Evolutionary conservation across 2,888 invertebrate species (phyloP), one percentile per base, ranked within the genome.

Genomic region (Heliconius ethilla): DNA sequence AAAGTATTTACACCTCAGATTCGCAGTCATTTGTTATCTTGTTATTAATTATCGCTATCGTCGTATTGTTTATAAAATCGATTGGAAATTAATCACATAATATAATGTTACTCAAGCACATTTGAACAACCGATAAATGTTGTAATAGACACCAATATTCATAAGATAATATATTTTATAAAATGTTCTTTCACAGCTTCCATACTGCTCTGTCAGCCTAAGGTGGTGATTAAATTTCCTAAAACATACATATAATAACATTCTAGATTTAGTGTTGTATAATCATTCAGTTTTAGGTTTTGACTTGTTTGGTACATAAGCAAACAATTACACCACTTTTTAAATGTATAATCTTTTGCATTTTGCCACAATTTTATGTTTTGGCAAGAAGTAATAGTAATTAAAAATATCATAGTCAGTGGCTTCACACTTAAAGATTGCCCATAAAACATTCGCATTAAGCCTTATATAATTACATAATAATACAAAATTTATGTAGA

Each of bases 51-150:
- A 70, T 55, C 29, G n/a, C 29, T 70, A 70, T 55, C 33, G 70
- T 13, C 2, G 22, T 55, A 55, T 70, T 70, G 55, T 70, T 55
- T 29, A 70, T 22, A 29, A n/a, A 70, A 70, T 70, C n/a, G 70
- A 70, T 51, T 51, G 27, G 6, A 51, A 51, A 51, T 55, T 70
- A 51, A 70, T 55, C 51, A 70, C 5, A 55, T 70, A 59, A 59
- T n/a, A 33, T 33, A 55, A 11, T 11, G 13, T 70, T 33, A 55
- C n/a, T 59, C 25, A 33, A 70, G 22, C 51, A 33, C 10, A 70
- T 70, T 29, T 55, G 7, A 55, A 70, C 22, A 51, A 0, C 6
- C 11, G 6, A 29, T 70, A 70, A 70, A 55, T 29, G 15, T 67
- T 3, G 37, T 67, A 67, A 22, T 66, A 33, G 15, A 33, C 29